Evolutionary conservation across 53 echinoderm and acorn worm species (phyloP).

Genomic region (Zoroaster sp.): DNA sequence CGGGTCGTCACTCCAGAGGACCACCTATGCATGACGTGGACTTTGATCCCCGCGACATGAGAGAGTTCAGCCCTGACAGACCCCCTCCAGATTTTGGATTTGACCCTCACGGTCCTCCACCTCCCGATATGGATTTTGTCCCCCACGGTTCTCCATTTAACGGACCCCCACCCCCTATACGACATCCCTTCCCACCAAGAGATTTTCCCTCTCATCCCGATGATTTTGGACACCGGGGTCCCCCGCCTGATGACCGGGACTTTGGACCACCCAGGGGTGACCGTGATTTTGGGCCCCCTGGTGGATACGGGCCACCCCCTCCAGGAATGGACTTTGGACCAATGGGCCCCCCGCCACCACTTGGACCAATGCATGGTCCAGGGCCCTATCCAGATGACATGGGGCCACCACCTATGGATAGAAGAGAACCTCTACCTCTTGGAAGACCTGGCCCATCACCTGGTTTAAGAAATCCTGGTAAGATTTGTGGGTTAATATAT

Average conservation of each 20-base stretch:
- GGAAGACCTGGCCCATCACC: background rate
- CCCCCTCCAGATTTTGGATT: slow-evolving; percentile 17
- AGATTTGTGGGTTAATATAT: background rate
- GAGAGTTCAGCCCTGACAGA: background rate
- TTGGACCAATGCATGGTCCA: slow-evolving; percentile 44
- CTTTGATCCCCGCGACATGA: slow-evolving; percentile 22
- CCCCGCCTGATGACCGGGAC: slow-evolving; percentile 21
- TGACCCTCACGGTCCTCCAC: slow-evolving; percentile 49
- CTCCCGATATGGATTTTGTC: slow-evolving; percentile 32
- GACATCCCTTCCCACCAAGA: slow-evolving; percentile 32
- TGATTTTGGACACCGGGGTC: slow-evolving; percentile 24
- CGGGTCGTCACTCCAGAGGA: slow-evolving; percentile 50
- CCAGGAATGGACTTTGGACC: slow-evolving; percentile 58
- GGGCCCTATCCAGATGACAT: slow-evolving; percentile 54
- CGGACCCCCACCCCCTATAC: slow-evolving; percentile 44
- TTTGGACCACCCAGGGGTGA: slow-evolving; percentile 55
- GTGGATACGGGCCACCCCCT: slow-evolving; percentile 45
- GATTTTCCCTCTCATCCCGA: slow-evolving; percentile 41
- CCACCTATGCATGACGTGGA: slow-evolving; percentile 29
- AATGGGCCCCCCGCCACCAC: slow-evolving; percentile 42
- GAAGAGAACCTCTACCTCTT: slow-evolving; percentile 23
- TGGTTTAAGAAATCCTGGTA: slow-evolving; percentile 33
- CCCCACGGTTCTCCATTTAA: slow-evolving; percentile 16
- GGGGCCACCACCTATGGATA: slow-evolving; percentile 58
- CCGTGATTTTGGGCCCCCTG: slow-evolving; percentile 50